These are phyloP conservation scores for Eclectus roratus DNA, from an alignment of 2,113 vertebrate species.

Conservation along the genomic window DNA sequence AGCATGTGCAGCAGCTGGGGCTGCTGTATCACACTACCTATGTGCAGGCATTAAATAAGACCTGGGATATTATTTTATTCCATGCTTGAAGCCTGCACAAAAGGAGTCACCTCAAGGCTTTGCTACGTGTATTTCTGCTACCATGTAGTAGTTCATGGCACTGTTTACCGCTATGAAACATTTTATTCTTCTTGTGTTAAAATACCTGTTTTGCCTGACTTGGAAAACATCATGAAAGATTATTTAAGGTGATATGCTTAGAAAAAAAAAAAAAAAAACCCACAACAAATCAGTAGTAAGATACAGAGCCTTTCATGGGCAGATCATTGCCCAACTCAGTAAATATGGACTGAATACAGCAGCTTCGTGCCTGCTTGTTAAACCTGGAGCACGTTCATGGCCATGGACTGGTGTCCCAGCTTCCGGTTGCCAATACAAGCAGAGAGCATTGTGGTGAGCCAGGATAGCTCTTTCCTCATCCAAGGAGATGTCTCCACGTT, in stretches of 20 bases:
- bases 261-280: background rate
- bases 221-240: background rate
- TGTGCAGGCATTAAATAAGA: background rate
- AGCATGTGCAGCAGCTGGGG: background rate
- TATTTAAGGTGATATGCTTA: background rate
- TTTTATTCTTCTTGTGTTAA: background rate
- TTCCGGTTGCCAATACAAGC: conserved; percentile 17
- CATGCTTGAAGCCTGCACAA: background rate
- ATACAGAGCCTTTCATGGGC: background rate
- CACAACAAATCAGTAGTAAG: background rate
- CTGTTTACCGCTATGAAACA: background rate
- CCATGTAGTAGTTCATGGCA: background rate
- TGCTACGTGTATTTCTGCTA: background rate
- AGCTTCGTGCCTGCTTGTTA: background rate
- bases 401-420: background rate
- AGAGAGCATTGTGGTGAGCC: background rate
- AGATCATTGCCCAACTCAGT: conserved; percentile 26
- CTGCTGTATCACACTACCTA: background rate
- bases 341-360: background rate
- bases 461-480: background rate
- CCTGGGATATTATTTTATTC: background rate
- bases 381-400: background rate
- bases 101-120: background rate
- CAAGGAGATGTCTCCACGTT: background rate
- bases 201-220: background rate